Percentiles rank a stretch among this genome's conserved stretches.
Conservation (phyloP, 2,888 invertebrate species). For the Abrostola triplasia region DNA sequence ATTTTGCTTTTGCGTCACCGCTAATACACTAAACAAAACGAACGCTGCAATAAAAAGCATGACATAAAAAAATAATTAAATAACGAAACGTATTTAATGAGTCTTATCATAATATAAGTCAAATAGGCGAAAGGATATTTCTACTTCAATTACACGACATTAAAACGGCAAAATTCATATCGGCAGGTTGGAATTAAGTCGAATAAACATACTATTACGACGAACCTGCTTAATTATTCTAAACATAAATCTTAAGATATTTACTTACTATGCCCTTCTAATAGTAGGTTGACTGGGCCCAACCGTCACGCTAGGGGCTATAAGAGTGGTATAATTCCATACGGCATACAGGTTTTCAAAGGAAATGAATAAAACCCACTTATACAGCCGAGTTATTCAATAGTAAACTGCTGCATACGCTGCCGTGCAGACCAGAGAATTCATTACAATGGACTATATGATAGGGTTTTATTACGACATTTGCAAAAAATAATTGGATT, state of each 20-base stretch:
- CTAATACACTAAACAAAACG: too few relatives aligned
- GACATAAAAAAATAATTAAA: too few relatives aligned
- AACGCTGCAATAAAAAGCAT: too few relatives aligned
- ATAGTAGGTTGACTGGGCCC: conserved; percentile 73
- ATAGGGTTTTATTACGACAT: conserved; percentile 33
- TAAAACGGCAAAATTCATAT: conserved; percentile 44
- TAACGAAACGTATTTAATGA: background rate
- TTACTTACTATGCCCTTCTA: conserved; percentile 79
- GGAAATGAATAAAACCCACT: conserved; percentile 66
- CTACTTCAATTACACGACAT: conserved; percentile 47
- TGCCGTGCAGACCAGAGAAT: conserved; percentile 19
- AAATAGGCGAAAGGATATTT: conserved; percentile 40
- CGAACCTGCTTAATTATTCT: conserved; percentile 76
- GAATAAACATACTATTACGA: conserved; percentile 65
- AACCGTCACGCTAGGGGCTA: conserved; percentile 74
- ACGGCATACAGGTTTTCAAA: conserved; percentile 61
- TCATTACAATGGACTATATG: conserved; percentile 10
- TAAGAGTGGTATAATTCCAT: conserved; percentile 65
- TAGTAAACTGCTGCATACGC: conserved; percentile 31
- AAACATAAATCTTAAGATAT: conserved; percentile 80
- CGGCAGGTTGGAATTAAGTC: conserved; percentile 61
- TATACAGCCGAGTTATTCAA: conserved; percentile 36
- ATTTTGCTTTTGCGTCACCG: too few relatives aligned
- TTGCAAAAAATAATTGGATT: conserved; percentile 17
- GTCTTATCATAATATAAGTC: conserved; percentile 5